A percentile compares a stretch with the other conserved stretches of the same genome.
Conservation (phyloP, 1,140 invertebrate species). For the Euwallacea fornicatus region DNA sequence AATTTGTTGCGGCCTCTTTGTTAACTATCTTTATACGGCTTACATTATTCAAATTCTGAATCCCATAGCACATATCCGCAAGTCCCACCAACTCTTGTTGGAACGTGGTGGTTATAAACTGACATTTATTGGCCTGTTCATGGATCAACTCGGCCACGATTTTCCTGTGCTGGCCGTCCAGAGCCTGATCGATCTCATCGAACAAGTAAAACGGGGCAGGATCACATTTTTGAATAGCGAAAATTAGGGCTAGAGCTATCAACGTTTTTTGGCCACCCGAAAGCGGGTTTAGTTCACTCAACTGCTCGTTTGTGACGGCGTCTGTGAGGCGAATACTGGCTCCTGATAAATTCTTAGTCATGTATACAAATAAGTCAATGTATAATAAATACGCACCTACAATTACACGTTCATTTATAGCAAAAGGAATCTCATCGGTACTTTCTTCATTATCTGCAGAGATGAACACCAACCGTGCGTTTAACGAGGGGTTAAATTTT, state of each 20-base stretch:
- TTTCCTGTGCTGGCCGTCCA: constrained; percentile 96
- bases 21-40: constrained; percentile 89
- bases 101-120: constrained; percentile 99
- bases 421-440: constrained; percentile 37
- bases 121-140: constrained; percentile 90
- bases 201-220: constrained; percentile 99
- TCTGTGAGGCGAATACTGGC: constrained; percentile 77
- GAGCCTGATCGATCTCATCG: constrained; percentile 98
- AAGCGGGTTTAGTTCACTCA: constrained; percentile 99
- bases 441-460: constrained; percentile 72
- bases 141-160: constrained; percentile 99
- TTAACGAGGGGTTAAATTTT: constrained; percentile 94
- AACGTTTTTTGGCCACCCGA: constrained; percentile 99
- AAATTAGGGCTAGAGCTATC: constrained; percentile 95
- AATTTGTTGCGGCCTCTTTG: constrained; percentile 93
- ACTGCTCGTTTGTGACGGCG: constrained; percentile 87
- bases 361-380: neutral
- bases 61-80: constrained; percentile 98
- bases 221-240: constrained; percentile 99
- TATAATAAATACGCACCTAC: constrained; percentile 17
- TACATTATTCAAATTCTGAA: constrained; percentile 98
- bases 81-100: constrained; percentile 95
- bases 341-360: constrained; percentile 18
- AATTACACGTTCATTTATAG: constrained; percentile 36
- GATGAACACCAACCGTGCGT: constrained; percentile 88